Percentiles rank a stretch among this genome's conserved stretches.
phyloP scores from a whole-genome alignment of 2,113 vertebrate genomes.

The Andinoacara biseriatus region DNA sequence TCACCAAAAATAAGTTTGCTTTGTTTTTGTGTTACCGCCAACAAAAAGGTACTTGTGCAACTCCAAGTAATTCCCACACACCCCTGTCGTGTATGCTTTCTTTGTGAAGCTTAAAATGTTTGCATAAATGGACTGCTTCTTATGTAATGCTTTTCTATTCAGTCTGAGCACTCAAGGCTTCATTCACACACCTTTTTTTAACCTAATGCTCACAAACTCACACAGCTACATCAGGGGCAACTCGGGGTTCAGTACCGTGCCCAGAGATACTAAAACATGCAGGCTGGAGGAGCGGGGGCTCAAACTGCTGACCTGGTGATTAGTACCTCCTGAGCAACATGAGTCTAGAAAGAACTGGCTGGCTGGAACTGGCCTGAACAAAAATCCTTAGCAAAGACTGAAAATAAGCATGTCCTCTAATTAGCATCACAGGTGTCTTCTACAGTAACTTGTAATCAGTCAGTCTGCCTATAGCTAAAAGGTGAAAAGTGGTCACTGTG shows the following conservation, averaged over 20 bases:
- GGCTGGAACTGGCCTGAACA: too few relatives aligned
- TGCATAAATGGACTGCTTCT: neutral
- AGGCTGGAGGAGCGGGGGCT: neutral
- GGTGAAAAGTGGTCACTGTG: too few relatives aligned
- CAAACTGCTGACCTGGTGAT: neutral
- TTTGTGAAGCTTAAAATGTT: neutral
- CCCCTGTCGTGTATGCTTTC: neutral
- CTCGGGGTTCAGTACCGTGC: neutral
- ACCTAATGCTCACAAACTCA: neutral
- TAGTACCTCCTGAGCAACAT: neutral
- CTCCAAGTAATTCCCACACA: neutral
- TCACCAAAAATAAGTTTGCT: constrained; percentile 10
- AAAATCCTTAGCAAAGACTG: too few relatives aligned
- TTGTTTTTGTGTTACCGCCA: neutral
- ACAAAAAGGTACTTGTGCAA: neutral
- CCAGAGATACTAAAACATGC: neutral
- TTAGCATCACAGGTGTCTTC: too few relatives aligned
- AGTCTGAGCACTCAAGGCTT: neutral
- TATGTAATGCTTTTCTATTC: neutral
- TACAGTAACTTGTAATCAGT: too few relatives aligned
- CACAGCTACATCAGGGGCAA: neutral
- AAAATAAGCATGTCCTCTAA: too few relatives aligned
- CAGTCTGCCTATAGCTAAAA: too few relatives aligned
- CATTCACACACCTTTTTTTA: neutral
- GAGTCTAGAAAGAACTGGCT: neutral